phyloP scores from a whole-genome alignment of 2,888 invertebrate genomes.

The Selenia dentaria region DNA sequence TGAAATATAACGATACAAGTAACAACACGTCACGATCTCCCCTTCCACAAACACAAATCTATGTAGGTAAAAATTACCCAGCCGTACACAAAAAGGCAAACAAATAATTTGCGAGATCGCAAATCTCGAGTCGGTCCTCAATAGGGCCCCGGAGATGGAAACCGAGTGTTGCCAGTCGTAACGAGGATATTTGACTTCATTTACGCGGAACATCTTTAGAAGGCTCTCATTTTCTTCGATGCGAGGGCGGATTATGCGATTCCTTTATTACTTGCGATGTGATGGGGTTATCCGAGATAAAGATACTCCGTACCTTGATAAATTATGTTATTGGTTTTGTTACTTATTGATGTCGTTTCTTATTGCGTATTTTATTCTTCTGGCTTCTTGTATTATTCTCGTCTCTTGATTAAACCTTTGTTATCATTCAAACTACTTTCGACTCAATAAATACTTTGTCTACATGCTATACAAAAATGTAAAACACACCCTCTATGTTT shows the following conservation, averaged over 20 bases:
- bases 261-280: conserved; percentile 26
- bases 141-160: conserved; percentile 29
- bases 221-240: conserved; percentile 27
- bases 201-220: conserved; percentile 30
- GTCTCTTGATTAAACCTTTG: neutral
- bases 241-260: conserved; percentile 24
- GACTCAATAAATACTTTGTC: too few species aligned
- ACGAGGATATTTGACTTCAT: conserved; percentile 34
- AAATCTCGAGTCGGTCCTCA: conserved; percentile 24
- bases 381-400: neutral
- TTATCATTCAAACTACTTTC: too few species aligned
- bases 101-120: conserved; percentile 26
- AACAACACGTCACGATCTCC: conserved; percentile 1
- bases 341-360: conserved; percentile 13
- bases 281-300: conserved; percentile 24
- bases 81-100: conserved; percentile 22
- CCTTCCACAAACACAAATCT: conserved; percentile 10
- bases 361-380: conserved; percentile 12
- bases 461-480: too few species aligned
- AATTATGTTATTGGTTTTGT: conserved; percentile 26
- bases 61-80: conserved; percentile 19
- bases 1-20: neutral
- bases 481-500: too few species aligned
- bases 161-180: conserved; percentile 25
- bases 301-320: conserved; percentile 23